phyloP scores from a whole-genome alignment of 2,797 vertebrate species.

The Enteromius treurensis region DNA sequence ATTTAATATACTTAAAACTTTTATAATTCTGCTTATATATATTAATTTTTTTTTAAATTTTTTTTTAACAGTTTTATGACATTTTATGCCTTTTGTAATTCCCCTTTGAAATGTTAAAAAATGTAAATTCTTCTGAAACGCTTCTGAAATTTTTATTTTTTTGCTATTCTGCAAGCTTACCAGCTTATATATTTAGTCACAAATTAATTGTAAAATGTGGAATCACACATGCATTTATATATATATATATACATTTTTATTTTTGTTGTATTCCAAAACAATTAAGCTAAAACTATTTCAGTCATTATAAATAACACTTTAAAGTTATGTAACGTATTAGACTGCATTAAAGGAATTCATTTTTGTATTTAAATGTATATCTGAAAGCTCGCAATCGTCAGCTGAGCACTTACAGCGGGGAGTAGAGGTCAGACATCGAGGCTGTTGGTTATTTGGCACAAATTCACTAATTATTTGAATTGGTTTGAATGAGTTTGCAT shows the following conservation, averaged over 20 bases:
- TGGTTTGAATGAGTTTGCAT: slow-evolving; percentile 38
- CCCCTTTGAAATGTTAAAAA: neutral
- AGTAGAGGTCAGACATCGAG: neutral
- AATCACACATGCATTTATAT: neutral
- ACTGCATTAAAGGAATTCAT: neutral
- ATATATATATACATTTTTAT: neutral
- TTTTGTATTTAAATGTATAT: neutral
- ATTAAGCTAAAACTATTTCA: neutral
- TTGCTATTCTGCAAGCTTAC: neutral
- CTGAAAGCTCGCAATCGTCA: neutral
- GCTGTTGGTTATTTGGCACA: slow-evolving; percentile 32
- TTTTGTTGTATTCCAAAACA: neutral
- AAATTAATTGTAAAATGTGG: neutral
- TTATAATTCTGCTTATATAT: neutral
- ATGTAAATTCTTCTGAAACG: neutral
- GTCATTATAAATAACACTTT: neutral
- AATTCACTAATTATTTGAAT: slow-evolving; percentile 37
- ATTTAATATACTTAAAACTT: neutral
- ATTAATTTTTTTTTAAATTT: neutral
- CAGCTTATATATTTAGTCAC: neutral
- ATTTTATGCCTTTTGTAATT: neutral
- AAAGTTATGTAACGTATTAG: neutral
- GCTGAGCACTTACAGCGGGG: neutral
- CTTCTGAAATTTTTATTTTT: neutral
- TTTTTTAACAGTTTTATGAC: neutral